Evolutionary conservation across 2,888 invertebrate species (phyloP).

Genomic region (Leptinotarsa haldemani): DNA sequence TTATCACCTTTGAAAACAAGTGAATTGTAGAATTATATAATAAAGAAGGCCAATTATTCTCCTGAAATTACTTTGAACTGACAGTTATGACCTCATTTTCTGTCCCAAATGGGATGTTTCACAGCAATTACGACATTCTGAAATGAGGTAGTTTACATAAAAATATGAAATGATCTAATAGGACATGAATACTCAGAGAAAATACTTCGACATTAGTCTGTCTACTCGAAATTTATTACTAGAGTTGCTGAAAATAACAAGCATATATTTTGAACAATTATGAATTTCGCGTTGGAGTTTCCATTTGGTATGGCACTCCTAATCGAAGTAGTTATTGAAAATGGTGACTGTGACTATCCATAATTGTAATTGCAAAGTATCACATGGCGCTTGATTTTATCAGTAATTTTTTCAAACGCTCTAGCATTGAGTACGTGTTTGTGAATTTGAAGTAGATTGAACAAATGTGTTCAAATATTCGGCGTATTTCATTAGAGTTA

Average conservation of each 20-base stretch:
- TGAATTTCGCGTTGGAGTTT: background rate
- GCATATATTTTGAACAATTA: background rate
- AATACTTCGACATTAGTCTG: no score
- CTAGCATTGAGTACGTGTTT: conserved; percentile 12
- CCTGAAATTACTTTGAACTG: no score
- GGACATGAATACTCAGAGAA: no score
- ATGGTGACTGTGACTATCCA: background rate
- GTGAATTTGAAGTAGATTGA: conserved; percentile 12
- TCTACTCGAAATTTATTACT: background rate
- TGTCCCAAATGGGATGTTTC: no score
- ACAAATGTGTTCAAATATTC: background rate
- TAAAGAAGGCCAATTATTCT: no score
- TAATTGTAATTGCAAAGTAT: conserved; percentile 11
- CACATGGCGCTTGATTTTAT: background rate
- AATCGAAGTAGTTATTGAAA: conserved; percentile 1
- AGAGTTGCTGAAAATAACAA: background rate
- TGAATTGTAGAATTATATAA: no score
- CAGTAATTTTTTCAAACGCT: background rate
- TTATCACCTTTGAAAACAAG: no score
- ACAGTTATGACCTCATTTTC: no score
- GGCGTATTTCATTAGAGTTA: background rate
- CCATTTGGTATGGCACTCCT: background rate
- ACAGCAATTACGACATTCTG: no score
- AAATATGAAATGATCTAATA: no score
- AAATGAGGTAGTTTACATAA: no score